These are phyloP conservation scores for Clarias macrocephalus DNA, from an alignment of 2,113 vertebrate genomes.

Conservation along the genomic window DNA sequence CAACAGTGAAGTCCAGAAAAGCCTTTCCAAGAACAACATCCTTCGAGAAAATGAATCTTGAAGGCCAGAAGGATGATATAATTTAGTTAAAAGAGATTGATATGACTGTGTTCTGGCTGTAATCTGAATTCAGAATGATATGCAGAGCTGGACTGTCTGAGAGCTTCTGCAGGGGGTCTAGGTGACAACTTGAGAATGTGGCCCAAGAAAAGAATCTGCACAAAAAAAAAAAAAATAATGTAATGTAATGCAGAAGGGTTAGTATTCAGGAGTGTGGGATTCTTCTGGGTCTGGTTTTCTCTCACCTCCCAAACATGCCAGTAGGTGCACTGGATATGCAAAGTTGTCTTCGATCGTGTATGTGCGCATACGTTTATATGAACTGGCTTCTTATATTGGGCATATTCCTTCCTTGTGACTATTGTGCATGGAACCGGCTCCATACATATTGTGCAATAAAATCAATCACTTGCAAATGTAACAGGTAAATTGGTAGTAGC, in stretches of 20 bases:
- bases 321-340: not conserved
- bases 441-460: not conserved
- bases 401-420: not conserved
- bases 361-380: not conserved
- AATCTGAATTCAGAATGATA: conserved; percentile 13
- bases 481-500: not conserved
- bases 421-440: not conserved
- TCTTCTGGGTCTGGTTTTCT: not conserved
- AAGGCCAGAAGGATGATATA: conserved; percentile 12
- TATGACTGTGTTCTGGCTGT: not conserved
- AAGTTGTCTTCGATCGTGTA: not conserved
- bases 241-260: not conserved
- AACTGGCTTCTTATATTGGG: not conserved
- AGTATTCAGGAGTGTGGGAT: not conserved
- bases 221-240: too few relatives aligned
- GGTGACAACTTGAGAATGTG: not conserved
- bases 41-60: not conserved
- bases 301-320: not conserved
- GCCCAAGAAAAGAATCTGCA: not conserved
- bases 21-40: conserved; percentile 13
- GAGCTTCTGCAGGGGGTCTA: not conserved
- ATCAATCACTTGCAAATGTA: not conserved
- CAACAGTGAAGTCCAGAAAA: conserved; percentile 12
- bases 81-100: conserved; percentile 18
- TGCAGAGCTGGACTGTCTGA: not conserved